Conservation (phyloP, 2,113 vertebrate species). For the Tretioscincus oriximinensis region DNA sequence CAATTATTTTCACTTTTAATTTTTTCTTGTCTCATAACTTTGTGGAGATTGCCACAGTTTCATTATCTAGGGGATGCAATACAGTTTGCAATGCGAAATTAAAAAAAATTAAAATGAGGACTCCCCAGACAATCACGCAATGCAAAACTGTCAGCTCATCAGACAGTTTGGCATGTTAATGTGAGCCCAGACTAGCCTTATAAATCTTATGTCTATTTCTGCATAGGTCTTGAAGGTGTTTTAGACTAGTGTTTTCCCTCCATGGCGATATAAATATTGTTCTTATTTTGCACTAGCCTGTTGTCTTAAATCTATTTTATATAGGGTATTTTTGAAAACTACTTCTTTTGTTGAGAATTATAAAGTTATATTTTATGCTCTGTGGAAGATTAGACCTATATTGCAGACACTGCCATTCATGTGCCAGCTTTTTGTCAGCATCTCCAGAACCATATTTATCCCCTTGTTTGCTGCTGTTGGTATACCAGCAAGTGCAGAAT, state of each 20-base stretch:
- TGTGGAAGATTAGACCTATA: too few relatives aligned
- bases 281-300: too few relatives aligned
- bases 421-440: too few relatives aligned
- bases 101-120: conserved; percentile 57
- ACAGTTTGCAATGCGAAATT: conserved; percentile 55
- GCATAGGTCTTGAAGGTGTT: conserved; percentile 41
- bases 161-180: conserved; percentile 61
- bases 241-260: conserved; percentile 26
- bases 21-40: conserved; percentile 62
- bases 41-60: conserved; percentile 56
- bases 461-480: too few relatives aligned
- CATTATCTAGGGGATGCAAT: conserved; percentile 66
- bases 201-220: conserved; percentile 51
- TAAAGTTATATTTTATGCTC: too few relatives aligned
- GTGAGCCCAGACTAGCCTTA: conserved; percentile 46
- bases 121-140: conserved; percentile 63
- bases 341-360: too few relatives aligned
- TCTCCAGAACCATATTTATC: too few relatives aligned
- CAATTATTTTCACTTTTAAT: conserved; percentile 59
- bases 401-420: too few relatives aligned
- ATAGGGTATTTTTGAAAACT: too few relatives aligned
- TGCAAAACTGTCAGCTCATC: conserved; percentile 51
- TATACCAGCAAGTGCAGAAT: too few relatives aligned
- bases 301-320: too few relatives aligned
- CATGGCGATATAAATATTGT: conserved; percentile 45